These are phyloP conservation scores for Danio albolineatus DNA, from an alignment of 2,797 vertebrate species.

Conservation along the genomic window DNA sequence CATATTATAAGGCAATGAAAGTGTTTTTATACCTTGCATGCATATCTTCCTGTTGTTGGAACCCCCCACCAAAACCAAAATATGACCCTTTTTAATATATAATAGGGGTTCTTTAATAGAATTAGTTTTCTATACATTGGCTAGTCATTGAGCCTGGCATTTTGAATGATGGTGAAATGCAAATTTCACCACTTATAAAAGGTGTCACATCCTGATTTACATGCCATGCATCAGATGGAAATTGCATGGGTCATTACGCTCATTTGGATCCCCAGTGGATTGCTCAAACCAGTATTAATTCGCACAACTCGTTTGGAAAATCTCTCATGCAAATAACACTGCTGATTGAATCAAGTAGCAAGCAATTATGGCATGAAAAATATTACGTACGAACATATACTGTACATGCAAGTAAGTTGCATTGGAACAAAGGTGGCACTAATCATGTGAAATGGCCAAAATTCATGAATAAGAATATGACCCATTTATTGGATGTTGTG, in stretches of 20 bases:
- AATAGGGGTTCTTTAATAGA: no score
- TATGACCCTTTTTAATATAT: no score
- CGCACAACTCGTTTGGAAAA: slow-evolving; percentile 27
- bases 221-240: slow-evolving; percentile 45
- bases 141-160: background rate
- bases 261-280: slow-evolving; percentile 31
- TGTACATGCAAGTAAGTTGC: background rate
- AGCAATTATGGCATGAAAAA: background rate
- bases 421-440: background rate
- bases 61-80: no score
- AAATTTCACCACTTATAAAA: slow-evolving; percentile 35
- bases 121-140: background rate
- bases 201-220: slow-evolving; percentile 41
- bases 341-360: slow-evolving; percentile 27
- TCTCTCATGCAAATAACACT: slow-evolving; percentile 23
- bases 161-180: slow-evolving; percentile 22
- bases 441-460: background rate
- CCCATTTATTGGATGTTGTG: background rate
- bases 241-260: slow-evolving; percentile 37
- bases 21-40: no score
- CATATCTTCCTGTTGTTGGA: no score
- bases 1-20: no score
- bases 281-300: slow-evolving; percentile 25
- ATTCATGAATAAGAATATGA: no score
- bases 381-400: background rate